Conservation (phyloP, 2,113 vertebrate species). For the Ornithorhynchus anatinus region DNA sequence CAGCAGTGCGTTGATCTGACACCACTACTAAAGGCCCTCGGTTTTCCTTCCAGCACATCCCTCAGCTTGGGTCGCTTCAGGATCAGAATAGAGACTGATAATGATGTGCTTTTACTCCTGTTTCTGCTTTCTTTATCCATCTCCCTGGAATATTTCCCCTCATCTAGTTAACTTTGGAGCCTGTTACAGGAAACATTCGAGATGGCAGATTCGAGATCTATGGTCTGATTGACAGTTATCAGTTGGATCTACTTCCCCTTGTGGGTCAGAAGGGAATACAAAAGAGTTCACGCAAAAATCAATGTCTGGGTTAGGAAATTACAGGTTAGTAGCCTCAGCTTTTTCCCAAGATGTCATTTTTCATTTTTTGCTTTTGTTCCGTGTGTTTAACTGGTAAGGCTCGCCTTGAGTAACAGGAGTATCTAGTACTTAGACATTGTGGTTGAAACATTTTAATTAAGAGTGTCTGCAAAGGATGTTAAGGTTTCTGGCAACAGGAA, state of each 20-base stretch:
- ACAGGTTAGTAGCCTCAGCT: background rate
- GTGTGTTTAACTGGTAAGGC: too few relatives aligned
- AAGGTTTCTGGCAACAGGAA: too few relatives aligned
- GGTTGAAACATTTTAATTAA: too few relatives aligned
- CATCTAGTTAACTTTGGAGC: background rate
- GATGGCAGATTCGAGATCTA: background rate
- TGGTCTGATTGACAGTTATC: background rate
- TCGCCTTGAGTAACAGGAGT: background rate
- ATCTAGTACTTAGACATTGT: too few relatives aligned
- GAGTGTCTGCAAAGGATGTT: too few relatives aligned
- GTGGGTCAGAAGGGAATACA: background rate
- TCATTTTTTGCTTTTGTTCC: too few relatives aligned
- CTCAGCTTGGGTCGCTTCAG: too few relatives aligned
- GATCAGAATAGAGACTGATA: too few relatives aligned
- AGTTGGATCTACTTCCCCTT: background rate
- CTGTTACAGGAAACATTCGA: background rate
- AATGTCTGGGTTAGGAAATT: background rate
- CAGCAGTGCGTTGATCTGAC: too few relatives aligned
- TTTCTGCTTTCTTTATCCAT: background rate
- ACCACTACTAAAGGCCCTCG: too few relatives aligned
- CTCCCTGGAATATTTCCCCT: background rate
- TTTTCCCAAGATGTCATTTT: background rate
- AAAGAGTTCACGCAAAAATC: background rate
- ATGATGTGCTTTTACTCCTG: rapidly evolving
- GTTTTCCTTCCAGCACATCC: too few relatives aligned